Conservation (phyloP, 1,140 invertebrate genomes). For the Heliconius melpomene region DNA sequence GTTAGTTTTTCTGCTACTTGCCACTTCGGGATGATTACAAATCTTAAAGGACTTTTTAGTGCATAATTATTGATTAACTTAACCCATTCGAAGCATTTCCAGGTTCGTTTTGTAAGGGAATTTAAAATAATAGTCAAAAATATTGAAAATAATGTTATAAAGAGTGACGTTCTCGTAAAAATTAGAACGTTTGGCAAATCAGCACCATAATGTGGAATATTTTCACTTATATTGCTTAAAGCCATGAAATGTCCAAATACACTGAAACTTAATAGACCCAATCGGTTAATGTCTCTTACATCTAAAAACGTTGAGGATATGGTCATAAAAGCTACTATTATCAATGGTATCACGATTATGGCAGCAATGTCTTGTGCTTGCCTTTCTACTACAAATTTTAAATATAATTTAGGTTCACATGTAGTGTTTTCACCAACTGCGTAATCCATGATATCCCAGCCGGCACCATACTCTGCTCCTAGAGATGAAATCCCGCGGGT, state of each 20-base stretch:
- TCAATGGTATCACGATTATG: constrained; percentile 43
- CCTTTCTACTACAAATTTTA: constrained; percentile 48
- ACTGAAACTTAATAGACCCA: constrained; percentile 44
- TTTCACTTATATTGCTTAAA: constrained; percentile 36
- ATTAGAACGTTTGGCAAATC: constrained; percentile 48
- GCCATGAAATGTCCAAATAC: constrained; percentile 49
- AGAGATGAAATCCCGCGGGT: constrained; percentile 23
- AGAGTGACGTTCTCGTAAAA: constrained; percentile 44
- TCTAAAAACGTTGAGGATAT: constrained; percentile 43
- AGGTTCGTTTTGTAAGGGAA: constrained; percentile 32
- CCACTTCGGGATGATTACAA: constrained; percentile 42
- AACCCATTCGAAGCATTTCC: constrained; percentile 36
- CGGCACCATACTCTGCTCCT: constrained; percentile 45
- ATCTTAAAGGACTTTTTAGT: constrained; percentile 32
- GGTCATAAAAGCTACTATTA: constrained; percentile 44
- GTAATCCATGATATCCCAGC: constrained; percentile 48
- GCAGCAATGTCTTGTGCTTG: constrained; percentile 43
- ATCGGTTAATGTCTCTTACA: constrained; percentile 30
- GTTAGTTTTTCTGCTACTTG: constrained; percentile 13
- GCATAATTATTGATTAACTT: constrained; percentile 38
- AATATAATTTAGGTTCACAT: constrained; percentile 11
- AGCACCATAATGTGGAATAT: constrained; percentile 45
- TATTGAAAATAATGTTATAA: constrained; percentile 42
- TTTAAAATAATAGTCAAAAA: constrained; percentile 44
- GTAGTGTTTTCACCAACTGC: constrained; percentile 29